Evolutionary conservation across 2,888 invertebrate genomes (phyloP).

Genomic region (Limnephilus auricula): DNA sequence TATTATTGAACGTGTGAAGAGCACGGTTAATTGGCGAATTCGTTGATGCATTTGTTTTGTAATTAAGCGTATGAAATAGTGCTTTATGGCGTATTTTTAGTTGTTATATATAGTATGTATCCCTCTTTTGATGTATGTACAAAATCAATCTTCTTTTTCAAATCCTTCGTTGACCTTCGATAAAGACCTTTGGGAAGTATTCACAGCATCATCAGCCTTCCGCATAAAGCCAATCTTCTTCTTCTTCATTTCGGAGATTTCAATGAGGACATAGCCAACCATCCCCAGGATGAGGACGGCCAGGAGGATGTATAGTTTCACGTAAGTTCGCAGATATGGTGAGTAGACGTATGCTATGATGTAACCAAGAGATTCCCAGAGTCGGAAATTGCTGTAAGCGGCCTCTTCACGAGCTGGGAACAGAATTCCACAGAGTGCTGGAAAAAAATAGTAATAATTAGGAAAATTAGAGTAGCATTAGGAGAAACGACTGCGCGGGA

Average conservation of each 20-base stretch:
- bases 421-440: constrained; percentile 81
- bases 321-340: constrained; percentile 75
- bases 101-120: background rate
- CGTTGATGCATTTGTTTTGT: no score
- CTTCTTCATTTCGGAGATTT: constrained; percentile 70
- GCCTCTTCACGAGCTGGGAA: constrained; percentile 81
- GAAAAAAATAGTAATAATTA: constrained; percentile 62
- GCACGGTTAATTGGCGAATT: no score
- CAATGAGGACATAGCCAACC: constrained; percentile 75
- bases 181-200: constrained; percentile 71
- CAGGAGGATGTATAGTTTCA: constrained; percentile 78
- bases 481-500: no score
- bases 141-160: constrained; percentile 40
- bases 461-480: no score
- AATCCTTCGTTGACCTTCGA: constrained; percentile 60
- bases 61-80: no score
- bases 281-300: constrained; percentile 76
- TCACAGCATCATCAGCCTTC: constrained; percentile 69
- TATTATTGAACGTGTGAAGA: no score
- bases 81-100: no score
- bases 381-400: constrained; percentile 83
- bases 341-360: constrained; percentile 81
- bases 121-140: background rate
- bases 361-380: constrained; percentile 84
- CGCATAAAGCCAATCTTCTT: constrained; percentile 60